phyloP scores from a whole-genome alignment of 2,797 vertebrate genomes.

The Iguana delicatissima region DNA sequence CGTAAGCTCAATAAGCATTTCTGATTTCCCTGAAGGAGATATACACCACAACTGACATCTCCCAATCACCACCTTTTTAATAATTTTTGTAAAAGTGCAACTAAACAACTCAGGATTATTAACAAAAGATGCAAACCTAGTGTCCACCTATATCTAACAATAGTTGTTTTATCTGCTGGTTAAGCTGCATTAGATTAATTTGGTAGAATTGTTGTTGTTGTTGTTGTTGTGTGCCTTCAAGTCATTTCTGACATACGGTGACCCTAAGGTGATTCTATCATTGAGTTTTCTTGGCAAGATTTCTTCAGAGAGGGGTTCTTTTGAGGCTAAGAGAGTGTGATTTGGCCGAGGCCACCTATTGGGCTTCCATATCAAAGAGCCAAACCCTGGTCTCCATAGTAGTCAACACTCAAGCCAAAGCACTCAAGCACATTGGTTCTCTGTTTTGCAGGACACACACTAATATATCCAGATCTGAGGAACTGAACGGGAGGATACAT shows the following conservation, averaged over 20 bases:
- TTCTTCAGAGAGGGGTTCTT: too few relatives aligned
- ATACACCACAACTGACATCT: not conserved
- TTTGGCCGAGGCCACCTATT: too few relatives aligned
- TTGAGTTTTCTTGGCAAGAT: too few relatives aligned
- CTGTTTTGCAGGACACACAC: not conserved
- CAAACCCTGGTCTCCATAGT: too few relatives aligned
- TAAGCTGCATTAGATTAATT: not conserved
- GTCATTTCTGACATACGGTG: too few relatives aligned
- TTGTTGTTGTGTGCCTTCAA: too few relatives aligned
- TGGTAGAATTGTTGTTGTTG: too few relatives aligned
- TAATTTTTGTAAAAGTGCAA: not conserved
- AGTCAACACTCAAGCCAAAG: too few relatives aligned
- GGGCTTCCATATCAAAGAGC: too few relatives aligned
- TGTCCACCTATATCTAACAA: not conserved
- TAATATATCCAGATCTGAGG: not conserved
- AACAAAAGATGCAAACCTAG: not conserved
- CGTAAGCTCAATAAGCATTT: not conserved
- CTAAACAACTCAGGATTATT: not conserved
- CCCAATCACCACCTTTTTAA: not conserved
- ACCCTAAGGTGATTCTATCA: too few relatives aligned
- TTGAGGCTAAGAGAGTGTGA: too few relatives aligned
- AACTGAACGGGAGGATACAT: not conserved
- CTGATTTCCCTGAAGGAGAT: not conserved
- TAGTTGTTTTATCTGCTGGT: slow-evolving; percentile 12
- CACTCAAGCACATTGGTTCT: too few relatives aligned